phyloP scores from a whole-genome alignment of 2,113 vertebrate species.

The Callorhinus ursinus region DNA sequence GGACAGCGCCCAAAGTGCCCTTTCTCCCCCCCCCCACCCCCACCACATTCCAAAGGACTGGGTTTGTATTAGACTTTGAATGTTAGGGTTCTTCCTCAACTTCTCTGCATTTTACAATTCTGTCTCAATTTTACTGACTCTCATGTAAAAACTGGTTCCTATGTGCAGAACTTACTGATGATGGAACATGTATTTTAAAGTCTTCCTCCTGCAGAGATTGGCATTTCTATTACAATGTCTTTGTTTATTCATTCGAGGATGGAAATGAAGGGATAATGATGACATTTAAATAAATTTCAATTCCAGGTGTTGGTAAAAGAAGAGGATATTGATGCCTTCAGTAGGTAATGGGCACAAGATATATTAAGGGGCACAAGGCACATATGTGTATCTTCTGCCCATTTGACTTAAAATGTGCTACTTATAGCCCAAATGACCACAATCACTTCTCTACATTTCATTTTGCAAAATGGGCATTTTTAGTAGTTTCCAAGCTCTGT shows the following conservation, averaged over 20 bases:
- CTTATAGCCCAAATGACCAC: not conserved
- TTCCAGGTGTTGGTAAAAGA: not conserved
- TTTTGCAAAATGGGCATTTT: fast-evolving
- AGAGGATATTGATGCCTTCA: not conserved
- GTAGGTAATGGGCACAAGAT: not conserved
- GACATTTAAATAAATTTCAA: not conserved
- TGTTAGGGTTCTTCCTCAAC: not conserved
- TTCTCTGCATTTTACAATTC: not conserved
- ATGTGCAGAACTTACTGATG: not conserved
- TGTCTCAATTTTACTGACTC: not conserved
- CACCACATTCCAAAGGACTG: not conserved
- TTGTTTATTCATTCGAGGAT: not conserved
- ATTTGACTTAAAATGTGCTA: not conserved
- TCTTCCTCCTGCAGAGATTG: not conserved
- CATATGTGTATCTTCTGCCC: not conserved
- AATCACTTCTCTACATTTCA: not conserved
- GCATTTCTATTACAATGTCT: not conserved
- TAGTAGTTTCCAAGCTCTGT: not conserved
- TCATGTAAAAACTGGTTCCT: not conserved
- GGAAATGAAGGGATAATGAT: not conserved
- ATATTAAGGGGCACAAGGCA: not conserved
- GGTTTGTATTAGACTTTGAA: not conserved
- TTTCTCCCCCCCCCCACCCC: too few species aligned
- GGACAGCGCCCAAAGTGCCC: conserved; percentile 80
- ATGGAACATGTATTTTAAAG: not conserved